These are phyloP conservation scores for Leptinotarsa peninsularis DNA, from an alignment of 2,888 invertebrate species.

Conservation along the genomic window DNA sequence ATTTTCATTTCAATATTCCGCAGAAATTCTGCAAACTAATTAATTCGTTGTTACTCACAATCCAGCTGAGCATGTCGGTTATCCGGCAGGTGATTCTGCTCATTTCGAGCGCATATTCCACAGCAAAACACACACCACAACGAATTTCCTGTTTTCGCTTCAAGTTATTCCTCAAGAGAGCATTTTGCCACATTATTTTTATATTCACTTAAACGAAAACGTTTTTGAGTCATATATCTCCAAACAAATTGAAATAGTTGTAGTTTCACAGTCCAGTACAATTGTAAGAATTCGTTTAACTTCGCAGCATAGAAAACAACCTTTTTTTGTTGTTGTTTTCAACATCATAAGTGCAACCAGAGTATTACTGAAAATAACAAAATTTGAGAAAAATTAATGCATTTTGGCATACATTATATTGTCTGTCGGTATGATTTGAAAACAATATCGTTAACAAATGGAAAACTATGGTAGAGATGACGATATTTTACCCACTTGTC, in stretches of 20 bases:
- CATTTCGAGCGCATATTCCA: constrained; percentile 31
- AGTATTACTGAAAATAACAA: too few relatives aligned
- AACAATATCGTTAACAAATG: too few relatives aligned
- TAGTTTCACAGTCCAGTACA: background rate
- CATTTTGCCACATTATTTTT: constrained; percentile 41
- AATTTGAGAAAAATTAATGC: too few relatives aligned
- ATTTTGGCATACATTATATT: background rate
- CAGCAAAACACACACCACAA: constrained; percentile 32
- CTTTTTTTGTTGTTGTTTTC: too few relatives aligned
- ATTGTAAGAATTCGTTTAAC: background rate
- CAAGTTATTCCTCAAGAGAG: constrained; percentile 33
- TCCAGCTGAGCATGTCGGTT: constrained; percentile 45
- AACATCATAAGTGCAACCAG: too few relatives aligned
- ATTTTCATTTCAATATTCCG: background rate
- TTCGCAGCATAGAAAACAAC: background rate
- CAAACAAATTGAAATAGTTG: constrained; percentile 23
- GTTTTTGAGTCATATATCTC: constrained; percentile 40
- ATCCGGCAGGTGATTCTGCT: constrained; percentile 28
- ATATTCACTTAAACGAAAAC: constrained; percentile 32
- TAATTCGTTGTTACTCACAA: constrained; percentile 40
- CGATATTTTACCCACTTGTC: too few relatives aligned
- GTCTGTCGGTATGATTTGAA: background rate
- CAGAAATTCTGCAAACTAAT: constrained; percentile 2
- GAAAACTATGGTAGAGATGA: too few relatives aligned
- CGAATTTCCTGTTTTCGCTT: constrained; percentile 41